A percentile compares a stretch with the other conserved stretches of the same genome.
phyloP scores from a whole-genome alignment of 2,797 vertebrate species.

The Falco naumanni region DNA sequence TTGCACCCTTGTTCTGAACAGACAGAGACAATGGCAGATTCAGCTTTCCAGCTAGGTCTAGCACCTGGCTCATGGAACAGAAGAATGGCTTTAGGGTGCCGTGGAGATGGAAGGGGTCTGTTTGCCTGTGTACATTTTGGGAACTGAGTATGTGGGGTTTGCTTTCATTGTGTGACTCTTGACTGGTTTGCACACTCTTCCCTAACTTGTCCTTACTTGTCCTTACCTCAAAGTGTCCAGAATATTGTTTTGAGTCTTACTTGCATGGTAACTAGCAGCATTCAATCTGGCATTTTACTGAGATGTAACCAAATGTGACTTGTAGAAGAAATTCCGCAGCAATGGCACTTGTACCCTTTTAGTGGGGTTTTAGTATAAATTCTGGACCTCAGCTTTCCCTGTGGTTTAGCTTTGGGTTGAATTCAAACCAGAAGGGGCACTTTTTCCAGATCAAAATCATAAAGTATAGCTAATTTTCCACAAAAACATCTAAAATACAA shows the following conservation, averaged over 20 bases:
- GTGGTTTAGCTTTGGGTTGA: conserved; percentile 8
- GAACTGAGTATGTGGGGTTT: neutral
- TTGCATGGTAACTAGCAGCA: neutral
- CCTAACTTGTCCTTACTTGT: neutral
- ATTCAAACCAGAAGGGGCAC: conserved; percentile 7
- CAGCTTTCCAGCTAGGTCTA: neutral
- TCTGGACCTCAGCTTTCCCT: conserved; percentile 3
- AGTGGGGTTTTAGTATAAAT: neutral
- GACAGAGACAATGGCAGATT: neutral
- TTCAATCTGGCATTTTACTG: conserved; percentile 28
- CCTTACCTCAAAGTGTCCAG: neutral
- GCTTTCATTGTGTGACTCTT: neutral
- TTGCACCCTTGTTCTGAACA: neutral
- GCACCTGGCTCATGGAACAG: neutral
- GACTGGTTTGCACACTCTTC: neutral
- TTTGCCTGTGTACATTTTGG: neutral
- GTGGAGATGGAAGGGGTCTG: neutral
- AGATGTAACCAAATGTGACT: neutral
- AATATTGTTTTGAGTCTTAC: neutral
- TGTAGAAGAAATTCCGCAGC: neutral
- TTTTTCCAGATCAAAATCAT: neutral
- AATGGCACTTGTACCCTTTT: neutral
- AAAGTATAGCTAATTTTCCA: neutral
- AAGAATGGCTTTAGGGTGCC: neutral
- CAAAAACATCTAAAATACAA: neutral